Percentiles rank a stretch among this genome's conserved stretches.
Evolutionary conservation across 2,797 vertebrate species (phyloP).

Genomic region (Malacoctenus gilli): DNA sequence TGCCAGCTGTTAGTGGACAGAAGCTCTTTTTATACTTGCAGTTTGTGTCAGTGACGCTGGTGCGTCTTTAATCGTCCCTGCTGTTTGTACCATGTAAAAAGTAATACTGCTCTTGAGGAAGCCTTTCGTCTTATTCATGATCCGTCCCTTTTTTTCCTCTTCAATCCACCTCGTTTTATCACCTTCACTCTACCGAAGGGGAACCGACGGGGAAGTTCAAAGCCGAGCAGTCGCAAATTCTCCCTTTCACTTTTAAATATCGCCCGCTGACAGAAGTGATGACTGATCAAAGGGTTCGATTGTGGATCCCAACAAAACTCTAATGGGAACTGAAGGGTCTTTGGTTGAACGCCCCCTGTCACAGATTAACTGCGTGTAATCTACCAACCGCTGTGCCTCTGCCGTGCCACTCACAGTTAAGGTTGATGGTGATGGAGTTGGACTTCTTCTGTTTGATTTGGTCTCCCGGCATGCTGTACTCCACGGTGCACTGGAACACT

Average conservation of each 20-base stretch:
- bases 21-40: neutral
- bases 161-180: neutral
- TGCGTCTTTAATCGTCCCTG: no score
- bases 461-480: conserved; percentile 76
- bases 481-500: conserved; percentile 81
- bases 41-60: neutral
- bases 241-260: neutral
- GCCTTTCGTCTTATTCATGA: neutral
- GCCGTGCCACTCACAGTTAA: conserved; percentile 86
- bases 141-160: neutral
- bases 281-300: neutral
- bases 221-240: neutral
- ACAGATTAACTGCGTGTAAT: neutral
- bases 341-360: neutral
- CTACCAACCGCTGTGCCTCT: neutral
- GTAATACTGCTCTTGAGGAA: neutral
- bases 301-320: no score
- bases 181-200: neutral
- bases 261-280: neutral
- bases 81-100: no score
- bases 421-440: conserved; percentile 75
- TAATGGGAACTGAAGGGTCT: neutral
- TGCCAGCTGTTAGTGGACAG: no score
- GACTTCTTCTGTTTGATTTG: conserved; percentile 72
- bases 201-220: neutral